These are phyloP conservation scores for cat (Felis catus) DNA, from an alignment of 2,113 vertebrate species.

Conservation along the genomic window DNA sequence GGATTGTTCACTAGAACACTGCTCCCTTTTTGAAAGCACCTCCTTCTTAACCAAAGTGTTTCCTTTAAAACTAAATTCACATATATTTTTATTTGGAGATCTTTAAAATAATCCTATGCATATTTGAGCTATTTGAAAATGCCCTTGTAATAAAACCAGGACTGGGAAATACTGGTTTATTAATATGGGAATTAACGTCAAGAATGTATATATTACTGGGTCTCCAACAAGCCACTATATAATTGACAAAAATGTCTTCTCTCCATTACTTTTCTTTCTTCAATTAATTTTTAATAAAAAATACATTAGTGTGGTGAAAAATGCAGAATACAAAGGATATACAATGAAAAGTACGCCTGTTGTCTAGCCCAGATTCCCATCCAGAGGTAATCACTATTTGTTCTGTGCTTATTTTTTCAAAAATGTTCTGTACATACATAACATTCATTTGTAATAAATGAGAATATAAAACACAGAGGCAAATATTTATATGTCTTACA, in stretches of 20 bases:
- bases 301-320: neutral
- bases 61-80: slow-evolving; percentile 16
- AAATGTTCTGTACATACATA: neutral
- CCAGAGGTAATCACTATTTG: neutral
- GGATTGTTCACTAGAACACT: neutral
- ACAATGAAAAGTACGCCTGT: neutral
- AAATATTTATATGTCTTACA: neutral
- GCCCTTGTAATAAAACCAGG: neutral
- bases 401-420: neutral
- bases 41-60: neutral
- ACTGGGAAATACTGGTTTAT: neutral
- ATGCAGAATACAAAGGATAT: neutral
- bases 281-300: slow-evolving; percentile 47
- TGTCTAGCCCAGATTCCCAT: neutral
- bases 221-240: neutral
- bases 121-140: slow-evolving; percentile 20
- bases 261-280: neutral
- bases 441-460: neutral
- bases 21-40: neutral
- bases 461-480: neutral
- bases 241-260: slow-evolving; percentile 31
- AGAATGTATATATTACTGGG: neutral
- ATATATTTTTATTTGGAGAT: slow-evolving; percentile 42
- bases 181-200: neutral
- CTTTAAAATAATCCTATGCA: neutral